Conservation (phyloP, 2,888 invertebrate species). For the Diadromus collaris region DNA sequence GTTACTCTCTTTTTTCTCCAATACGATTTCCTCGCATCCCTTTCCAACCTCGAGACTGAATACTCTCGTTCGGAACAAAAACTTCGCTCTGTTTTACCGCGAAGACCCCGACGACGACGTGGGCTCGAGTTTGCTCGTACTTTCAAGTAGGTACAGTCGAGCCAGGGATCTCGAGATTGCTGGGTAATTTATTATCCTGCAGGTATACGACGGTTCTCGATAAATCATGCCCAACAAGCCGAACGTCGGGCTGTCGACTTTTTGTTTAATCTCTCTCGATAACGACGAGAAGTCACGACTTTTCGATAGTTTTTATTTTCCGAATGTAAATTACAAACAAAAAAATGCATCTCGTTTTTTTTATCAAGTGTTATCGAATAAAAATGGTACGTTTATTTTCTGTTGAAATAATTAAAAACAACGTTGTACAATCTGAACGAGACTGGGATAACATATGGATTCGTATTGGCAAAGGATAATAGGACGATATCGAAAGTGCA, state of each 20-base stretch:
- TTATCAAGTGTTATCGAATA: no score
- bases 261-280: slow-evolving; percentile 45
- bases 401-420: no score
- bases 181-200: slow-evolving; percentile 70
- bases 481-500: slow-evolving; percentile 46
- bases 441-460: background rate
- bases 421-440: background rate
- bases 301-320: slow-evolving; percentile 14
- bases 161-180: slow-evolving; percentile 56
- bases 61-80: slow-evolving; percentile 44
- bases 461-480: slow-evolving; percentile 26
- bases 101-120: slow-evolving; percentile 21
- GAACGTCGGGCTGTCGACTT: slow-evolving; percentile 66
- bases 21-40: slow-evolving; percentile 30
- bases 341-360: no score
- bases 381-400: no score
- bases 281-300: slow-evolving; percentile 25
- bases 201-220: slow-evolving; percentile 66
- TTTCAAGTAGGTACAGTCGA: background rate
- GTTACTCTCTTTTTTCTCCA: slow-evolving; percentile 10
- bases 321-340: no score
- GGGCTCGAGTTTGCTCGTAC: slow-evolving; percentile 32
- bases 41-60: slow-evolving; percentile 38
- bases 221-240: slow-evolving; percentile 73
- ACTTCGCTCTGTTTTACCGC: slow-evolving; percentile 31